Percentiles rank a stretch among this genome's conserved stretches.
Conservation (phyloP, 2,113 vertebrate species). For the Acinonyx jubatus region DNA sequence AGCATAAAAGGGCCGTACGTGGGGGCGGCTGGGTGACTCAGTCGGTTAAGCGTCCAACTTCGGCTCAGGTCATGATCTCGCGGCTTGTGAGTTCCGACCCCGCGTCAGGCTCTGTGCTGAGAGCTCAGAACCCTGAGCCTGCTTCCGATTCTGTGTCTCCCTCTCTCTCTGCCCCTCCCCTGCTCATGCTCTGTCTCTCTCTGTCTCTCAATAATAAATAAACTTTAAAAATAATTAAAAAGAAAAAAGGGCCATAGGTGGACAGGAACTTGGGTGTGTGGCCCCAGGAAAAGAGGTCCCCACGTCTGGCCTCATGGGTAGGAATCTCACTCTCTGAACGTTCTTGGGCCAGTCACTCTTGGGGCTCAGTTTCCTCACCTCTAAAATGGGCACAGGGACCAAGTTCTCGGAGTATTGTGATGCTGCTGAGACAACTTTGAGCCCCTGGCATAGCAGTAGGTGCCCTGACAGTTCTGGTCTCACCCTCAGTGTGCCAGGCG, state of each 20-base stretch:
- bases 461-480: neutral
- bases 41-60: too few species aligned
- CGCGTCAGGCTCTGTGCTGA: too few species aligned
- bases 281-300: neutral
- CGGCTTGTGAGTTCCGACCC: too few species aligned
- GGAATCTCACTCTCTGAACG: neutral
- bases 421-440: neutral
- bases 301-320: fast-evolving
- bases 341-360: neutral
- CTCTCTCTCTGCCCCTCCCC: too few species aligned
- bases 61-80: too few species aligned
- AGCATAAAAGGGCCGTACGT: neutral
- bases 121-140: too few species aligned
- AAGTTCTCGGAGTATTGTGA: fast-evolving
- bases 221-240: too few species aligned
- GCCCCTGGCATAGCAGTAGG: neutral
- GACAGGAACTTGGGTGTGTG: neutral
- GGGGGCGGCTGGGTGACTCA: too few species aligned
- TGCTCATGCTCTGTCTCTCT: too few species aligned
- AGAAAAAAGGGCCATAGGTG: neutral
- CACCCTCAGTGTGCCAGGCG: fast-evolving
- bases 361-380: neutral
- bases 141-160: too few species aligned
- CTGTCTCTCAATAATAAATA: too few species aligned
- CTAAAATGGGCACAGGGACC: neutral